Evolutionary conservation across 2,888 invertebrate species (phyloP).

Genomic region (Cheilosia scutellata): DNA sequence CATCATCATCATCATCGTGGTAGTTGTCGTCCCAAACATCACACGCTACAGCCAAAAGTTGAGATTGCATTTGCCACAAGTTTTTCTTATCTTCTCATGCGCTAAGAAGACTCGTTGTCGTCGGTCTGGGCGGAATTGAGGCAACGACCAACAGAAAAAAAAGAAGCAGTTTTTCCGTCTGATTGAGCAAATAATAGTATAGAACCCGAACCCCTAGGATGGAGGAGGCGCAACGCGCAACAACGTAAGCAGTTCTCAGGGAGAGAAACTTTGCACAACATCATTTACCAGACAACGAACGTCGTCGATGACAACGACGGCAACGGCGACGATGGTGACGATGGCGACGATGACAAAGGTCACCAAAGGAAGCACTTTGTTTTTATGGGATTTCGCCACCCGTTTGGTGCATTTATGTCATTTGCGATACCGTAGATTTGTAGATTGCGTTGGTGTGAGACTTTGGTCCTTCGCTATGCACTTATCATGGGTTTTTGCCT

Average conservation of each 20-base stretch:
- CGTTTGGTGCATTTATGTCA: slow-evolving; percentile 57
- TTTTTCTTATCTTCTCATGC: slow-evolving; percentile 63
- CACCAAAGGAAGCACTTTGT: slow-evolving; percentile 69
- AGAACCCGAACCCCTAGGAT: background rate
- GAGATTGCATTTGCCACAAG: slow-evolving; percentile 73
- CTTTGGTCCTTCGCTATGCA: slow-evolving; percentile 38
- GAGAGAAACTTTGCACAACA: slow-evolving; percentile 53
- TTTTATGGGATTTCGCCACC: slow-evolving; percentile 61
- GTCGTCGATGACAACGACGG: slow-evolving; percentile 11
- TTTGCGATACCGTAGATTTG: slow-evolving; percentile 48
- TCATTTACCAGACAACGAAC: slow-evolving; percentile 49
- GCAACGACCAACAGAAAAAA: slow-evolving; percentile 5
- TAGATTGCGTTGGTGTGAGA: slow-evolving; percentile 26
- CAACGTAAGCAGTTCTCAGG: slow-evolving; percentile 30
- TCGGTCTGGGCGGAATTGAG: slow-evolving; percentile 9
- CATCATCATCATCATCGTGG: slow-evolving; percentile 64
- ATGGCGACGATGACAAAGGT: slow-evolving; percentile 40
- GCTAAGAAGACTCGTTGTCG: slow-evolving; percentile 20
- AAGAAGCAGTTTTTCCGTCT: slow-evolving; percentile 64
- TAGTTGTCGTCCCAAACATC: slow-evolving; percentile 38
- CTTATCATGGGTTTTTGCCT: slow-evolving; percentile 35
- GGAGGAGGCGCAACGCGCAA: slow-evolving; percentile 19
- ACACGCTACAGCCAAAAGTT: slow-evolving; percentile 63
- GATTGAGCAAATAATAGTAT: slow-evolving; percentile 67
- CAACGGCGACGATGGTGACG: slow-evolving; percentile 7